Evolutionary conservation across 2,888 invertebrate species (phyloP).

Genomic region (Uropetala carovei): DNA sequence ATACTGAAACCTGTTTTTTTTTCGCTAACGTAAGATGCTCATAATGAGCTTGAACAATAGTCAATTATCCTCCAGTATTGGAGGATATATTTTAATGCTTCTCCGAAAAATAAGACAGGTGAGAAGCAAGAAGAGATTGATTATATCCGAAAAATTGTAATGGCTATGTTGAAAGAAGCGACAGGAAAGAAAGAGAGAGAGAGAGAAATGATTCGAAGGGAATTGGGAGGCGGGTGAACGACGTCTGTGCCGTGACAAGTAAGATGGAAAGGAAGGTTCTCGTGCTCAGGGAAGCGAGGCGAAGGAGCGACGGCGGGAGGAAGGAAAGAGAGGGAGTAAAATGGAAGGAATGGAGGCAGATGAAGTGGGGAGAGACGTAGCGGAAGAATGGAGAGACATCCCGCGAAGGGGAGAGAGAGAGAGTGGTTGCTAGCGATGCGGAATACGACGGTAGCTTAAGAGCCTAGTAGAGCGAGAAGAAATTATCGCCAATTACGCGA

Average conservation of each 20-base stretch:
- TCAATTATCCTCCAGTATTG: not conserved
- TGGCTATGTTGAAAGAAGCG: not conserved
- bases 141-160: too few relatives aligned
- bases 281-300: too few relatives aligned
- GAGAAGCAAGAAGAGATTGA: too few relatives aligned
- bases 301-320: too few relatives aligned
- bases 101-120: not conserved
- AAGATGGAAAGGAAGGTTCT: too few relatives aligned
- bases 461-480: not conserved
- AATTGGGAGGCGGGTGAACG: not conserved
- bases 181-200: not conserved
- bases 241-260: too few relatives aligned
- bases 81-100: not conserved
- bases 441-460: not conserved
- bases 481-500: slow-evolving; percentile 3
- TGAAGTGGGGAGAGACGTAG: too few relatives aligned
- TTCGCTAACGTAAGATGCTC: too few relatives aligned
- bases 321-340: too few relatives aligned
- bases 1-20: too few relatives aligned
- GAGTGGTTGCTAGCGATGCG: not conserved
- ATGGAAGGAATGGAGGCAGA: too few relatives aligned
- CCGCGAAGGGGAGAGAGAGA: not conserved
- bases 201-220: not conserved
- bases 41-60: too few relatives aligned
- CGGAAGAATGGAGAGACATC: not conserved